Evolutionary conservation across 2,113 vertebrate genomes (phyloP).

Genomic region (Eulemur macaco): DNA sequence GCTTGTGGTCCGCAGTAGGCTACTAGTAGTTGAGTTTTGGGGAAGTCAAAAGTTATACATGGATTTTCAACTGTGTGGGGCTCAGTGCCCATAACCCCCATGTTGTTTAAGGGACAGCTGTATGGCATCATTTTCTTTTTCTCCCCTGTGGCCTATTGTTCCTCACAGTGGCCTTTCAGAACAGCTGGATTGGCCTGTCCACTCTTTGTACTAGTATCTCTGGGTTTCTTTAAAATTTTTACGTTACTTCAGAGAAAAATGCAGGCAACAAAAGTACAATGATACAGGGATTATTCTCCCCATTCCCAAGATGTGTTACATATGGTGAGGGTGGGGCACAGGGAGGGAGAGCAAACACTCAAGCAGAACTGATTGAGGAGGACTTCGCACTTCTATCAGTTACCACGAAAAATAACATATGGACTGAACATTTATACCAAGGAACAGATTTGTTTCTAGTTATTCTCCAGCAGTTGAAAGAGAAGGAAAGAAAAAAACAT

Average conservation of each 20-base stretch:
- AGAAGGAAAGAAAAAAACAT: slow-evolving; percentile 23
- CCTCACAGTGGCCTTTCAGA: background rate
- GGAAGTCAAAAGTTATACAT: background rate
- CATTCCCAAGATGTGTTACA: slow-evolving; percentile 51
- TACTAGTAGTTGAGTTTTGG: background rate
- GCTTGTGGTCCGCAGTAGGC: background rate
- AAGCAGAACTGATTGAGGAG: slow-evolving; percentile 42
- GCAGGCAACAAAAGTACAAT: slow-evolving; percentile 26
- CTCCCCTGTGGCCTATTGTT: background rate
- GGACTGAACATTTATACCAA: slow-evolving; percentile 73
- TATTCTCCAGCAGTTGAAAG: slow-evolving; percentile 73
- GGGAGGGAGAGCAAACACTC: slow-evolving; percentile 7
- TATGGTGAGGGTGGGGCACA: slow-evolving; percentile 51
- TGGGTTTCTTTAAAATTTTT: background rate
- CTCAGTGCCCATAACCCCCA: background rate
- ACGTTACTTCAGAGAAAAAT: background rate
- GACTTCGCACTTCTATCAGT: slow-evolving; percentile 68
- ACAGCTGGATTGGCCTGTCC: background rate
- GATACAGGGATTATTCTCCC: slow-evolving; percentile 2
- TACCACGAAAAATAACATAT: slow-evolving; percentile 76
- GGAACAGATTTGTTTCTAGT: slow-evolving; percentile 80
- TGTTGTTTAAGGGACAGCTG: background rate
- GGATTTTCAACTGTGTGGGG: background rate
- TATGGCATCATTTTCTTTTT: background rate
- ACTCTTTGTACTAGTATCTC: background rate